Base-by-base conservation (phyloP, 2,113 vertebrate species). In the Calypte anna region DNA sequence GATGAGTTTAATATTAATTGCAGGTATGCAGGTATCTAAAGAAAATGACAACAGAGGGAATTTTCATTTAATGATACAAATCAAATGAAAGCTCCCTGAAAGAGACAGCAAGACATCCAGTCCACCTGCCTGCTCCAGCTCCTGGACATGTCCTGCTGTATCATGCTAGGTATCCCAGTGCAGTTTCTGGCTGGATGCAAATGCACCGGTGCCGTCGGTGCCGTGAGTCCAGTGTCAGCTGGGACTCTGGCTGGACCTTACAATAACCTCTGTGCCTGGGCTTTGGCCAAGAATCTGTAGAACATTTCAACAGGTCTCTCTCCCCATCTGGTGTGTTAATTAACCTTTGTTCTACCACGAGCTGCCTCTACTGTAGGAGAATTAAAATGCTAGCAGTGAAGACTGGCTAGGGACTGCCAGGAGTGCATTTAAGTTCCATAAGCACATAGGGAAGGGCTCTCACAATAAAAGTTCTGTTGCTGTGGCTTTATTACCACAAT, bases 311-410 rank as follows among this genome's bases (percentile, higher is more conserved):
- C 72, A 90, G 75, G 85, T 91, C 64, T 94, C 38, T 55, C 33
- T 83, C 58, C 38, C 90, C 85, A 90, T 86, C 90, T 94, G 78
- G 75, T 53, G 19, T 83, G 87, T 83, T 90, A 93, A 95, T 96
- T 97, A 95, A 90, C 63, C 57, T 94, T 83, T 93, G 68, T 90
- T 86, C 68, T 81, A 16, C 48, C 72, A 70, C 0, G 3, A 63
- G 25, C 25, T 70, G 31, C 19, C 80, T 91, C 55, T 44, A n/a
- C 18, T 55, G 40, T 55, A 67, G 43, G 19, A 87, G 81, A 86
- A 88, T 27, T 80, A 86, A 85, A 83, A 9, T 27, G 18, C 16
- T 27, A 95, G 33, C 33, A 40, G 28, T 64, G 76, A 86, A 67
- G 79, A 64, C 43, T 77, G 53, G 38, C 28, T 30, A 53, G 87